Percentiles rank a stretch among this genome's conserved stretches.
Conservation (phyloP, 2,113 vertebrate genomes). For the Scatophagus argus region DNA sequence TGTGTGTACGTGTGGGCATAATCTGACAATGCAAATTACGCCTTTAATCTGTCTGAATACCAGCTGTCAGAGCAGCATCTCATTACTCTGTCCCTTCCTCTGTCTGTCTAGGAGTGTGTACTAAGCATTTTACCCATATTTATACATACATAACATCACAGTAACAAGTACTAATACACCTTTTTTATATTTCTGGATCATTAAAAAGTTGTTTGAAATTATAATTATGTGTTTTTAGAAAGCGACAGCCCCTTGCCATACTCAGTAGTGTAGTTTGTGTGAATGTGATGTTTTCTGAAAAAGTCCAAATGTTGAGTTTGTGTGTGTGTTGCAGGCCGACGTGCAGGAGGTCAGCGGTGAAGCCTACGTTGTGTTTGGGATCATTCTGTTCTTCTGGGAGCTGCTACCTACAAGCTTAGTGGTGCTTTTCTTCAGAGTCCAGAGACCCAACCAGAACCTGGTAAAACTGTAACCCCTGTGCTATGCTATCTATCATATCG, state of each 20-base stretch:
- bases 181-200: background rate
- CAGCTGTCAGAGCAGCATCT: conserved; percentile 12
- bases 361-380: conserved; percentile 92
- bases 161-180: no score
- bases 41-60: conserved; percentile 30
- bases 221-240: no score
- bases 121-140: background rate
- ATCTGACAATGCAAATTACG: conserved; percentile 33
- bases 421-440: conserved; percentile 95
- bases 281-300: no score
- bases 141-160: no score
- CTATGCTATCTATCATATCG: no score
- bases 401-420: conserved; percentile 92
- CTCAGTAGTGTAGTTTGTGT: conserved; percentile 26
- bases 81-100: background rate
- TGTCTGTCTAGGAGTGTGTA: background rate
- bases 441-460: conserved; percentile 92
- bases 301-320: no score
- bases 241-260: no score
- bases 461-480: no score
- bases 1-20: conserved; percentile 6
- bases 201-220: background rate
- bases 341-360: conserved; percentile 86
- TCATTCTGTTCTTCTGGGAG: conserved; percentile 97
- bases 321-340: conserved; percentile 81